Percentiles rank a stretch among this genome's conserved stretches.
Evolutionary conservation across 1,140 invertebrate genomes (phyloP).

Genomic region (Drosophila subobscura): DNA sequence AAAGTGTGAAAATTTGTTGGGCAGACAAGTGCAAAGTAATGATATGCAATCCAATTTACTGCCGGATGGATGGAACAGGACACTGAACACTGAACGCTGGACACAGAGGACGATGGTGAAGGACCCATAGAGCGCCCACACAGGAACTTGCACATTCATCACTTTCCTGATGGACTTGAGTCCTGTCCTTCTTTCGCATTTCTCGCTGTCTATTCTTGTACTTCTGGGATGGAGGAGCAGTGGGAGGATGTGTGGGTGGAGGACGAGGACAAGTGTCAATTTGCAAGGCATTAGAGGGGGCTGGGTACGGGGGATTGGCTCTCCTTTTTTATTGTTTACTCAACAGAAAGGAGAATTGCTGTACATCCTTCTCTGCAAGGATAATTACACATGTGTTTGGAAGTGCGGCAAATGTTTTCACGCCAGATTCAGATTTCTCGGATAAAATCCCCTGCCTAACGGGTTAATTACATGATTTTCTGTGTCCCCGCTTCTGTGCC

Average conservation of each 20-base stretch:
- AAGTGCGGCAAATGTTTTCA: slow-evolving; percentile 63
- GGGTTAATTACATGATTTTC: slow-evolving; percentile 53
- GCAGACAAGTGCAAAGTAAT: slow-evolving; percentile 80
- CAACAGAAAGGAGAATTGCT: background rate
- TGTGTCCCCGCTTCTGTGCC: background rate
- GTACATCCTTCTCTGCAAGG: background rate
- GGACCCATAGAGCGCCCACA: background rate
- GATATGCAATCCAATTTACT: slow-evolving; percentile 80
- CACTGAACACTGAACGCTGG: slow-evolving; percentile 20
- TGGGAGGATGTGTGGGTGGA: background rate
- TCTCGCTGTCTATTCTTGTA: no score
- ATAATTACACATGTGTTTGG: slow-evolving; percentile 30
- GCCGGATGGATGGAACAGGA: slow-evolving; percentile 29
- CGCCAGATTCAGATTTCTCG: slow-evolving; percentile 21
- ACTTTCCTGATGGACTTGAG: slow-evolving; percentile 69
- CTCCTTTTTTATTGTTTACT: slow-evolving; percentile 15
- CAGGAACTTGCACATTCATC: slow-evolving; percentile 81
- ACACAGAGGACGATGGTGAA: slow-evolving; percentile 31
- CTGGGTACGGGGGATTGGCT: slow-evolving; percentile 14
- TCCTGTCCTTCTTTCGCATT: slow-evolving; percentile 6
- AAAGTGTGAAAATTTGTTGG: slow-evolving; percentile 74
- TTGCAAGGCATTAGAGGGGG: slow-evolving; percentile 71
- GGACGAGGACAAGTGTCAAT: slow-evolving; percentile 66
- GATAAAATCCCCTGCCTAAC: slow-evolving; percentile 23
- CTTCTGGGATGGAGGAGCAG: background rate